Percentiles rank a stretch among this genome's conserved stretches.
These are phyloP conservation scores for Istiophorus platypterus DNA, from an alignment of 2,113 vertebrate genomes.

Conservation along the genomic window DNA sequence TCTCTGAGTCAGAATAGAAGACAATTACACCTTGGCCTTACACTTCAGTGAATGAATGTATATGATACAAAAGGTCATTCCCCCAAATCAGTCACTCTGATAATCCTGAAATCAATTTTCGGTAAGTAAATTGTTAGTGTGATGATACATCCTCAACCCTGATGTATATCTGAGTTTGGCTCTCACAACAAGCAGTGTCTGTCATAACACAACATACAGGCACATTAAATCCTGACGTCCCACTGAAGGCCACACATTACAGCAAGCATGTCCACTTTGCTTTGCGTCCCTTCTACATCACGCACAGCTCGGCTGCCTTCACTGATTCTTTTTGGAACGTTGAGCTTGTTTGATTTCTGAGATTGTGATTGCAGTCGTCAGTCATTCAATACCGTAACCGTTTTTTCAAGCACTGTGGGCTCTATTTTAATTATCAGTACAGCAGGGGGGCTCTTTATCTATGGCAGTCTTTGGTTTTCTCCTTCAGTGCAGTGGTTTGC, in stretches of 20 bases:
- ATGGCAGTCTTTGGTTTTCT: slow-evolving; percentile 37
- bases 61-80: slow-evolving; percentile 62
- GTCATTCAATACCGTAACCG: slow-evolving; percentile 27
- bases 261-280: slow-evolving; percentile 9
- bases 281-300: background rate
- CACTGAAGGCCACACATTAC: slow-evolving; percentile 3
- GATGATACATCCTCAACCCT: slow-evolving; percentile 14
- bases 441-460: background rate
- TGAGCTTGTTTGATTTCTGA: slow-evolving; percentile 47
- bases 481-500: slow-evolving; percentile 31
- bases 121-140: slow-evolving; percentile 15
- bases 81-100: slow-evolving; percentile 47
- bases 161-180: background rate
- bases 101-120: slow-evolving; percentile 19
- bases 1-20: slow-evolving; percentile 56
- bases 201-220: background rate
- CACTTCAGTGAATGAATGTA: slow-evolving; percentile 59
- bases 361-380: slow-evolving; percentile 51
- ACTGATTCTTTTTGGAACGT: background rate
- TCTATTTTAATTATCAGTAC: slow-evolving; percentile 62
- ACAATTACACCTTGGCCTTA: slow-evolving; percentile 67
- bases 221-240: background rate
- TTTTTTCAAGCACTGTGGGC: slow-evolving; percentile 42
- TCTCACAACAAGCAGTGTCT: background rate
- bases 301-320: background rate